Evolutionary conservation across 2,888 invertebrate genomes (phyloP).

Genomic region (Lasioglossum marginatum): DNA sequence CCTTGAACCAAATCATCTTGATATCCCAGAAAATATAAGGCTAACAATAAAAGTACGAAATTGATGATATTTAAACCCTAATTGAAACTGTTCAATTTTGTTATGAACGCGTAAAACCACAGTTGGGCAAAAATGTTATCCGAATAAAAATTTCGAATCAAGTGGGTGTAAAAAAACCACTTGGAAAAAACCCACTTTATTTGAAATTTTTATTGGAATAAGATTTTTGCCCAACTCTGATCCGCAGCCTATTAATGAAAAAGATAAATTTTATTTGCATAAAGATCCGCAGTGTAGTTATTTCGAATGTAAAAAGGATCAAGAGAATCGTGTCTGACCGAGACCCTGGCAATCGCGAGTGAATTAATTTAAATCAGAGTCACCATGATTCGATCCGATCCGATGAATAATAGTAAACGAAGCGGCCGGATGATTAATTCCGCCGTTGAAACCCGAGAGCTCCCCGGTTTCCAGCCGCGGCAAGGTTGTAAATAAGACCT

Average conservation of each 20-base stretch:
- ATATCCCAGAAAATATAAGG: neutral
- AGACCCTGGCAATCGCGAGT: neutral
- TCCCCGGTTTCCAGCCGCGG: neutral
- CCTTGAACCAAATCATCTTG: neutral
- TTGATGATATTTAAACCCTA: neutral
- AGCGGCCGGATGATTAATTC: constrained; percentile 46
- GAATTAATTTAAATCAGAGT: neutral
- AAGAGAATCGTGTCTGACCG: neutral
- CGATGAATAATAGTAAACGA: constrained; percentile 15
- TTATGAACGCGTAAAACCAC: too few relatives aligned
- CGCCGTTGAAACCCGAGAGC: constrained; percentile 28
- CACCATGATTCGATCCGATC: neutral
- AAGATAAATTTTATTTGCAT: too few relatives aligned
- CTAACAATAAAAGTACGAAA: neutral
- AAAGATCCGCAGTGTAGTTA: neutral
- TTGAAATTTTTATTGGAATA: too few relatives aligned
- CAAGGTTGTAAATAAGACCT: constrained; percentile 59
- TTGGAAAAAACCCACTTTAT: too few relatives aligned
- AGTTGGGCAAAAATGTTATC: too few relatives aligned
- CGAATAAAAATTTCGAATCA: too few relatives aligned
- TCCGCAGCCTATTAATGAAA: too few relatives aligned
- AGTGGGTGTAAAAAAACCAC: too few relatives aligned
- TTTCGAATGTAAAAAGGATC: neutral
- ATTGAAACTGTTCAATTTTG: too few relatives aligned
- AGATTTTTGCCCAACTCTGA: too few relatives aligned